Evolutionary conservation across 1,140 invertebrate genomes (phyloP), one percentile per base, ranked within the genome.

Genomic region (Fopius arisanus): DNA sequence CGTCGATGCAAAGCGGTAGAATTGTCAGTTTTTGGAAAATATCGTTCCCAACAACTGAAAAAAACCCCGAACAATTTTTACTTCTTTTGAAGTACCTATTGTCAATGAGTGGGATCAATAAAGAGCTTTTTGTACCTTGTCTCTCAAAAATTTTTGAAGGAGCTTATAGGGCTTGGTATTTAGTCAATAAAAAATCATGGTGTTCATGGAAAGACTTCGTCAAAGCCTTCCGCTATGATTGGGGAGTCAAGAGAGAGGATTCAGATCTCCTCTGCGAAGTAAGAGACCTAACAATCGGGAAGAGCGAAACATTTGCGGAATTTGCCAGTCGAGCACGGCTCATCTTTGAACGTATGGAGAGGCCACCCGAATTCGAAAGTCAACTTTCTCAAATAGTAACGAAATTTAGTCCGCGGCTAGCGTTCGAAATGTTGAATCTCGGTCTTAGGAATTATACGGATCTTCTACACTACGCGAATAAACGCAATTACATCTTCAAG

Each of bases 51-150:
- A 68, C 54, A 69, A 69, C 72, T 10, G 72, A 74, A 21, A 63
- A 62, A 59, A 66, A 74, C 19, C 72, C 72, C n/a, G 72, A 74
- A 7, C 48, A 74, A 29, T 74, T 74, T 31, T 69, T 74, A 12
- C 67, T 74, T 6, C 28, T 74, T 33, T 63, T 74, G 28, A 48
- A 59, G 28, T n/a, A n/a, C n/a, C n/a, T n/a, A n/a, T n/a, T n/a
- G n/a, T n/a, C n/a, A n/a, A n/a, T n/a, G n/a, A n/a, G n/a, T n/a
- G n/a, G n/a, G n/a, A n/a, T n/a, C n/a, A n/a, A 70, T 26, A 74
- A 74, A 70, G 67, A 74, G 23, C 40, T 63, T 14, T 74, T 74
- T 26, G 67, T 74, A 9, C 67, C 66, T n/a, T 74, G 59, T 12
- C 51, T 74, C 6, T 74, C 72, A 2, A 51, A 43, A 26, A 41